Base-by-base conservation (phyloP, 2,888 invertebrate species). In the Cynaeus angustus region DNA sequence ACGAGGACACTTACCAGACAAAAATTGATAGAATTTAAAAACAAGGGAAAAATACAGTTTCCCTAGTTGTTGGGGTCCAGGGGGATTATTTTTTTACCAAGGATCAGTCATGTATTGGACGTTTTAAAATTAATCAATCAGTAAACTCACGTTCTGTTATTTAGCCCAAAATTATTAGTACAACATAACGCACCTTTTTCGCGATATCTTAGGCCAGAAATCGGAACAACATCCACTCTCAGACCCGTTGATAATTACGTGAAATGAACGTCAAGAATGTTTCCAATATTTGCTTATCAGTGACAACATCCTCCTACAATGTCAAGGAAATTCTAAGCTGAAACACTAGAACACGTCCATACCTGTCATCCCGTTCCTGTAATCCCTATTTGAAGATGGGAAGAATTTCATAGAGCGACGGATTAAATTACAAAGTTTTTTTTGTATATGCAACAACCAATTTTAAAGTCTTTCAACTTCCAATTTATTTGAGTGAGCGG, bases 201-300 rank as follows among this genome's bases (percentile, higher is more conserved):
- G 6, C 7, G 1, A 2, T 33, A 4, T 33, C 33, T 33, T 33
- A 33, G 3, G 1, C 9, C 33, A 33, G n/a, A n/a, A 7, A 9
- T 33, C 33, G 7, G n/a, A 41, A 41, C 10, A 41, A 2, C 12
- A n/a, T 10, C 7, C 6, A 21, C 10, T 14, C 13, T 3, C 46
- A 16, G 26, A 46, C 46, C 46, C 16, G 46, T 46, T 46, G 8
- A 46, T 46, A n/a, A 46, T 26, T 16, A 46, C 46, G 10, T 9
- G n/a, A 16, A 8, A 21, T 46, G 21, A 46, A 43, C 13, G 46
- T 46, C 46, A 16, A n/a, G 46, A 46, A 14, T 46, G 46, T 16
- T 46, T 9, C 2, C 12, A n/a, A 46, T 46, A 46, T 46, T 46
- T 46, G 46, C 46, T 46, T 46, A 16, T 10, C 6, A 46, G n/a